Evolutionary conservation across 1,140 invertebrate species (phyloP).

Genomic region (Drosophila setifemur): DNA sequence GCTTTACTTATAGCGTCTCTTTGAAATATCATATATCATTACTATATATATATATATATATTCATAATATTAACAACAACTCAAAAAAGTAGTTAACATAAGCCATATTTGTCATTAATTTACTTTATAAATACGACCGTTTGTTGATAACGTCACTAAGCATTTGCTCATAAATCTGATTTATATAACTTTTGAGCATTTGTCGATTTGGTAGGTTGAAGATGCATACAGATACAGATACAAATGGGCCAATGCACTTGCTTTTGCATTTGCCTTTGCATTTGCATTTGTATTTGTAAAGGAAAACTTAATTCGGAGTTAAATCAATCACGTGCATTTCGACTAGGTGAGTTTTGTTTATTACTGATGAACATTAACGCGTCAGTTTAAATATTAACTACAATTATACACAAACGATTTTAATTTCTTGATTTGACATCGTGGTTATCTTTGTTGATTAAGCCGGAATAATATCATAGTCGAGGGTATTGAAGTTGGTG

Average conservation of each 20-base stretch:
- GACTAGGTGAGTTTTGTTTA: slow-evolving; percentile 26
- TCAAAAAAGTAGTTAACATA: slow-evolving; percentile 37
- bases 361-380: slow-evolving; percentile 21
- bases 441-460: slow-evolving; percentile 16
- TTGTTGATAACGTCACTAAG: slow-evolving; percentile 20
- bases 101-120: slow-evolving; percentile 27
- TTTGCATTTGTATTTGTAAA: slow-evolving; percentile 9
- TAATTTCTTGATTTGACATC: slow-evolving; percentile 32
- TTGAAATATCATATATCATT: slow-evolving; percentile 21
- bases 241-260: neutral
- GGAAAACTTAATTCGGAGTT: slow-evolving; percentile 17
- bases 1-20: slow-evolving; percentile 32
- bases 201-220: slow-evolving; percentile 2
- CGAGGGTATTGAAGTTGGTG: slow-evolving; percentile 13
- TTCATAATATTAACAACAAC: slow-evolving; percentile 36
- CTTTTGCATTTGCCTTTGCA: too few relatives aligned
- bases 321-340: slow-evolving; percentile 30
- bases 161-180: slow-evolving; percentile 12
- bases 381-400: slow-evolving; percentile 35
- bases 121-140: slow-evolving; percentile 24
- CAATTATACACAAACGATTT: slow-evolving; percentile 41
- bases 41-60: neutral
- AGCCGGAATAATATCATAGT: slow-evolving; percentile 41
- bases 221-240: neutral
- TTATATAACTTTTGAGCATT: slow-evolving; percentile 29